A percentile compares a stretch with the other conserved stretches of the same genome.
Conservation (phyloP, 2,797 vertebrate genomes). For the Cossypha niveicapilla region DNA sequence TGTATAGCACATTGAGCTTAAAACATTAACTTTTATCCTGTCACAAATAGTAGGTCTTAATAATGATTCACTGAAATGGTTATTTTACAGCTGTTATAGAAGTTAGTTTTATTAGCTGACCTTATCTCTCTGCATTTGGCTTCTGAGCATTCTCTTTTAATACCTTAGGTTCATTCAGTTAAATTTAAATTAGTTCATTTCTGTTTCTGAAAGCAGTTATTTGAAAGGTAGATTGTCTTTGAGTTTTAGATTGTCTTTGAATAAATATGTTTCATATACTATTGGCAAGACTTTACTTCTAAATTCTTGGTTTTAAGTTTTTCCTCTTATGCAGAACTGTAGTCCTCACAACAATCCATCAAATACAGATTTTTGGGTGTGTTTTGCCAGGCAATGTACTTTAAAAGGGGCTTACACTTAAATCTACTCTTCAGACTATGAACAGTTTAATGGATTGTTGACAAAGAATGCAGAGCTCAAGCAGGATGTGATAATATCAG, state of each 20-base stretch:
- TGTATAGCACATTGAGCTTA: neutral
- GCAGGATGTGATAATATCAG: neutral
- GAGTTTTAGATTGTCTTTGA: neutral
- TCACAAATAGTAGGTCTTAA: neutral
- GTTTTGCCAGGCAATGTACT: constrained; percentile 4
- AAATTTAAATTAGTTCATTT: constrained; percentile 21
- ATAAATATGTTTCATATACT: neutral
- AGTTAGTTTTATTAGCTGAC: neutral
- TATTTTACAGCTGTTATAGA: neutral
- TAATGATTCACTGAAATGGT: neutral
- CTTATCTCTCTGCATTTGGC: neutral
- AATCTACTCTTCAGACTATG: neutral
- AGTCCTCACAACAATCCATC: neutral
- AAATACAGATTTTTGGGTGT: neutral
- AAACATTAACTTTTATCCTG: neutral
- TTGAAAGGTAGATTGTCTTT: constrained; percentile 7
- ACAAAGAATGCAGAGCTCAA: neutral
- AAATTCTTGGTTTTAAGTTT: neutral
- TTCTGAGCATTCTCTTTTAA: neutral
- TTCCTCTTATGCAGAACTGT: neutral
- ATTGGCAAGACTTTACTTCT: neutral
- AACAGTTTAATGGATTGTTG: constrained; percentile 36
- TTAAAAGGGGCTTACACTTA: neutral
- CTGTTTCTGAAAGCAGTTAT: neutral
- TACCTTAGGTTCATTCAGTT: neutral